Evolutionary conservation across 2,797 vertebrate genomes (phyloP), one percentile per base, ranked within the genome.

Genomic region (Rhinoraja longicauda): DNA sequence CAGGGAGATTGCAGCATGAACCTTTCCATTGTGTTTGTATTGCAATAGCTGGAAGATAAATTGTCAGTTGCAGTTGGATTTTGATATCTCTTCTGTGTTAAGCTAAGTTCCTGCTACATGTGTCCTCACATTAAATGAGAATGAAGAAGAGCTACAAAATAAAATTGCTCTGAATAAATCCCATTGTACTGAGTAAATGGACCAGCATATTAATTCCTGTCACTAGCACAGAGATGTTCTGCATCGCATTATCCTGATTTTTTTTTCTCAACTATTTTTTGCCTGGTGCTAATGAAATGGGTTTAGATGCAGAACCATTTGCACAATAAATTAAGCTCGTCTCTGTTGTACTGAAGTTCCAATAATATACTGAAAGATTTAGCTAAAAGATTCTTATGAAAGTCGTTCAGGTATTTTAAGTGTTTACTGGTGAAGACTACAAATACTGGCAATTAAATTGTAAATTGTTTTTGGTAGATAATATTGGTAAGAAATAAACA

Each of bases 51-150:
- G 93, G 64, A 92, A 93, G 95, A 93, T 96, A 96, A 95, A 64
- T 95, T 95, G 94, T 94, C 94, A 95, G 21, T 72, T 94, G 95
- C 95, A 95, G 95, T 95, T 94, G 95, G 96, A 95, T 96, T 96
- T 95, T 95, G 95, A 94, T 95, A 94, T 95, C 95, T 96, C 95
- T 95, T 96, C 95, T 95, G 94, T 94, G 95, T 95, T 95, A 94
- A 94, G 93, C 93, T 93, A 92, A 95, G 94, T 94, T 96, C 93
- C 93, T 95, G 95, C 95, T 94, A 95, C 93, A 93, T 95, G 95
- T 94, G 94, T 93, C 94, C 86, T 94, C 94, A 94, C 93, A 93
- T 94, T 94, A 95, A 96, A 95, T 95, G 93, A 94, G 94, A 96
- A 93, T 96, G 95, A 95, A 95, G 94, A 95, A 94, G 95, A 95